Base-by-base conservation (phyloP, 92 coral and sea anemone species). In the Virgularia gustaviana region DNA sequence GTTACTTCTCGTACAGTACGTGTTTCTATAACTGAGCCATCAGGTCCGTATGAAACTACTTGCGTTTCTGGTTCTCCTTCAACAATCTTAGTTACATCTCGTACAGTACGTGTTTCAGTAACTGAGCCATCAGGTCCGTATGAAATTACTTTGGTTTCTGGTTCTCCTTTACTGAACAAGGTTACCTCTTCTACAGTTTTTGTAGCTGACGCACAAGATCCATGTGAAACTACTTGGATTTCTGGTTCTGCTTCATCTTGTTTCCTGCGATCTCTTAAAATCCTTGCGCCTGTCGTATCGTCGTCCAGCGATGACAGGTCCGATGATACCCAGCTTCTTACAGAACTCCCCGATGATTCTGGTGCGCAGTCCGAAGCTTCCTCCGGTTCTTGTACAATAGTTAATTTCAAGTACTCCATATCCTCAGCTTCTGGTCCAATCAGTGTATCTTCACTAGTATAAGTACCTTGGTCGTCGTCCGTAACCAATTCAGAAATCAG, bases 251-350 rank as follows among this genome's bases (percentile, higher is more conserved):
- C 18, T 25, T 41, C 73, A 6, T 25, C 2, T 7, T 32, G 60
- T 15, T 68, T 36, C 32, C 13, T 30, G 15, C 55, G 37, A 22
- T 25, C 22, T 31, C 51, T 47, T 0, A 27, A 9, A 16, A 15
- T 2, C 55, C 55, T 68, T 10, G 42, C 66, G 24, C 41, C 36
- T 13, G 75, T 68, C 55, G 55, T 49, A 27, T 68, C 60, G 44
- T 68, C 75, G 32, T 68, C 75, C 19, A 68, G 55, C 23, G 75
- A 68, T 9, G 75, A 68, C 4, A 68, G 32, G 11, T 68, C 75
- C n/a, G 75, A 47, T n/a, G 75, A 68, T 49, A 68, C 24, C 75
- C 75, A 68, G 51, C 75, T 49, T 18, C 75, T 28, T 4, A 68
- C 61, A 33, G 60, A 68, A 47, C 61, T 49, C 1, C 75, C 61